A percentile compares a stretch with the other conserved stretches of the same genome.
These are phyloP conservation scores for Diarsia brunnea DNA, from an alignment of 2,888 invertebrate species.

Conservation along the genomic window DNA sequence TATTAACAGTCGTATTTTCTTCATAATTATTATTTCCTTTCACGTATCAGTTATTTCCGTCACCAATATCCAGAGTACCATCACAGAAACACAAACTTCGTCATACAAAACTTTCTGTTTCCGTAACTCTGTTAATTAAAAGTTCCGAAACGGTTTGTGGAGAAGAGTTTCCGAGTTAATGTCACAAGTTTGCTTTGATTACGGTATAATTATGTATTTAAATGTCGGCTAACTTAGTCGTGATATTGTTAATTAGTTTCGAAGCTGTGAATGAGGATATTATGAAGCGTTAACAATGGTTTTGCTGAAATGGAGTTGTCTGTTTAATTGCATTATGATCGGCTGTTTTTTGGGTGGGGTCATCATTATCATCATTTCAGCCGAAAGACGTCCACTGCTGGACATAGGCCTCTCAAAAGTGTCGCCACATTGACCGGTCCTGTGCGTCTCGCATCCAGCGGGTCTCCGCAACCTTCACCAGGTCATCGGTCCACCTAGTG, in stretches of 20 bases:
- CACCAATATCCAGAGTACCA: background rate
- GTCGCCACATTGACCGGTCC: too few species aligned
- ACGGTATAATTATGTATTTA: constrained; percentile 50
- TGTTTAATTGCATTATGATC: background rate
- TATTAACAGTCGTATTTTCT: background rate
- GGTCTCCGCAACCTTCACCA: too few species aligned
- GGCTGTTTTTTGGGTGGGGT: background rate
- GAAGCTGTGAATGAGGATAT: background rate
- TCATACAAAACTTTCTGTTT: constrained; percentile 30
- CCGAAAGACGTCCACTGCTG: too few species aligned
- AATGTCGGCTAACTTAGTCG: constrained; percentile 26
- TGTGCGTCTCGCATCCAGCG: too few species aligned
- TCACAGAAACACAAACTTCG: constrained; percentile 19
- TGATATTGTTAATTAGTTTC: constrained; percentile 37
- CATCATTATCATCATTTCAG: too few species aligned
- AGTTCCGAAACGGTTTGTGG: constrained; percentile 11
- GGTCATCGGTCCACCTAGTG: too few species aligned
- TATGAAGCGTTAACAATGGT: background rate
- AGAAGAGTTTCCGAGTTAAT: constrained; percentile 15
- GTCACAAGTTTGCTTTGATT: constrained; percentile 48
- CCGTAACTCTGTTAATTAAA: constrained; percentile 35
- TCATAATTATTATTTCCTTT: background rate
- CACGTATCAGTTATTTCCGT: background rate
- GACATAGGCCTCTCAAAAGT: too few species aligned
- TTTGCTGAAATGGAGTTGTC: background rate